Percentiles rank a stretch among this genome's conserved stretches.
phyloP scores from a whole-genome alignment of 2,797 vertebrate genomes.

The Smutsia temminckii region DNA sequence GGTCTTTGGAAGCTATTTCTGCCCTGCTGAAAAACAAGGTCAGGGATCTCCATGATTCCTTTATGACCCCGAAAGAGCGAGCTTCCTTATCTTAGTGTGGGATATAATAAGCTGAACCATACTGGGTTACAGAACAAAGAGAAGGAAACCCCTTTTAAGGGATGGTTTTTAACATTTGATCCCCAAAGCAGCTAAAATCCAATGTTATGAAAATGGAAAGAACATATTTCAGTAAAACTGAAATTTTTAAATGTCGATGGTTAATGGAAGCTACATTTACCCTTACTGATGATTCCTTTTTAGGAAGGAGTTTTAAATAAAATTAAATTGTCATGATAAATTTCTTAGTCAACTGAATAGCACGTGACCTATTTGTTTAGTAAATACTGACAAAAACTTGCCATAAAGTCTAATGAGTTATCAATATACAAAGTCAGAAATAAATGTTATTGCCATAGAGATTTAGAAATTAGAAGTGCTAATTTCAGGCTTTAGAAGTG shows the following conservation, averaged over 20 bases:
- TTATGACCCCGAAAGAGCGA: not conserved
- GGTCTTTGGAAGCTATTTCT: not conserved
- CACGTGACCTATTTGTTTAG: not conserved
- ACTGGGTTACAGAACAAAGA: not conserved
- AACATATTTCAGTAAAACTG: constrained; percentile 24
- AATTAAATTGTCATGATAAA: constrained; percentile 9
- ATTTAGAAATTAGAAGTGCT: not conserved
- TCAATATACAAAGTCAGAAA: not conserved
- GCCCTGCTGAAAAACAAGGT: not conserved
- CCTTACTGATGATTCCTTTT: constrained; percentile 54
- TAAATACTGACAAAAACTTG: not conserved
- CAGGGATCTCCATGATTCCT: not conserved
- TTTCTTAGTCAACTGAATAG: not conserved
- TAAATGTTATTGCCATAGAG: not conserved
- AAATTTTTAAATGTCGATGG: constrained; percentile 69
- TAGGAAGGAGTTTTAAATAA: not conserved
- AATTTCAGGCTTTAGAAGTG: not conserved
- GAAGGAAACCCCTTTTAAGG: not conserved
- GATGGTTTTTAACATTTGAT: constrained; percentile 29
- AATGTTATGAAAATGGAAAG: constrained; percentile 56
- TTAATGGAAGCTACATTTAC: not conserved
- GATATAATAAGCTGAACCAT: not conserved
- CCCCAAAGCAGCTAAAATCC: not conserved
- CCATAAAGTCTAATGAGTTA: not conserved
- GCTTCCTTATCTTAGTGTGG: not conserved